Conservation (phyloP, 92 coral and sea anemone species). For the Actinernus sp. region DNA sequence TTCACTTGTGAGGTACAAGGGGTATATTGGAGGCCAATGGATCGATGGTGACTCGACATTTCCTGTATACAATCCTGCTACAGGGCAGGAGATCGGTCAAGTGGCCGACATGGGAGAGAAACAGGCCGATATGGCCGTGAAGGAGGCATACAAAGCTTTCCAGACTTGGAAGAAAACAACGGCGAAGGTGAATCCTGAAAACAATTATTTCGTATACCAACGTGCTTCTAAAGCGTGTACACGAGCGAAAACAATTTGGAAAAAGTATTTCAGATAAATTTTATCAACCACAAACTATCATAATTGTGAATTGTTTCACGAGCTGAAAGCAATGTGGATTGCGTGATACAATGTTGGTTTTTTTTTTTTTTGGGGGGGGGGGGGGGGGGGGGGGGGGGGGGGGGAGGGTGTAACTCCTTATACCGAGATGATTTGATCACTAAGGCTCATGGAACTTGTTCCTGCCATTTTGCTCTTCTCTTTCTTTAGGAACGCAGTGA, state of each 20-base stretch:
- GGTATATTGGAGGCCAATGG: slow-evolving; percentile 95
- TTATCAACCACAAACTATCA: too few relatives aligned
- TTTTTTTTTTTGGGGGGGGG: too few relatives aligned
- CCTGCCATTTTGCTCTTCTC: neutral
- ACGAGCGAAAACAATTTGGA: too few relatives aligned
- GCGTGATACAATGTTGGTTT: too few relatives aligned
- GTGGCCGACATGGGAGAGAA: slow-evolving; percentile 74
- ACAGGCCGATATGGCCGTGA: slow-evolving; percentile 73
- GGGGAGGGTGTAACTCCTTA: too few relatives aligned
- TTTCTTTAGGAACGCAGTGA: slow-evolving; percentile 70
- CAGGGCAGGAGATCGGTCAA: slow-evolving; percentile 75
- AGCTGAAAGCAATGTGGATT: too few relatives aligned
- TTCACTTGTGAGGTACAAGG: slow-evolving; percentile 58
- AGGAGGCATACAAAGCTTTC: slow-evolving; percentile 73
- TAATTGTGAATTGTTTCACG: too few relatives aligned
- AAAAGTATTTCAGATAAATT: too few relatives aligned
- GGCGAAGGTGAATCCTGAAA: slow-evolving; percentile 63
- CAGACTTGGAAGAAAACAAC: slow-evolving; percentile 80
- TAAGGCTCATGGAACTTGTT: too few relatives aligned
- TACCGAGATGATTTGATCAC: too few relatives aligned
- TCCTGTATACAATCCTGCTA: slow-evolving; percentile 87
- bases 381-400: too few relatives aligned
- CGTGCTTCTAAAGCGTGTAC: too few relatives aligned
- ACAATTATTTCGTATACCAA: neutral
- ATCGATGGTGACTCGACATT: slow-evolving; percentile 62